These are phyloP conservation scores for Monodelphis domestica DNA, from an alignment of 2,797 vertebrate genomes.

Conservation along the genomic window DNA sequence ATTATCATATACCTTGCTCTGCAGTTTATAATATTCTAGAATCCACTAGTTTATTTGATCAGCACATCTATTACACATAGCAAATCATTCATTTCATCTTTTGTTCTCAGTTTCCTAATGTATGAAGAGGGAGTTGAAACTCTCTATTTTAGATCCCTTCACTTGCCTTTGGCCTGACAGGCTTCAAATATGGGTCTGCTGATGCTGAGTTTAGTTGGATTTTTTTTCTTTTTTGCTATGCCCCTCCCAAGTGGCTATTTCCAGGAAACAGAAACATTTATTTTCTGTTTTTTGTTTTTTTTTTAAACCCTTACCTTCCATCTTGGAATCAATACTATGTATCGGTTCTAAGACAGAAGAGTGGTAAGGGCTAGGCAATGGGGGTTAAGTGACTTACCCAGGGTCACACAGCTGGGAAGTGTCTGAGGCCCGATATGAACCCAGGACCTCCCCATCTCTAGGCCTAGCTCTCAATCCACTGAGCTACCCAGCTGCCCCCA, in stretches of 20 bases:
- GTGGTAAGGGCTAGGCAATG: no score
- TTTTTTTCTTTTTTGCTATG: neutral
- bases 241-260: neutral
- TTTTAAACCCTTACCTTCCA: no score
- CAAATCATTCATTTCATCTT: neutral
- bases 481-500: no score
- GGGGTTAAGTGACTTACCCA: no score
- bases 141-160: neutral
- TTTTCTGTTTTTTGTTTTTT: no score
- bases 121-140: rapidly evolving
- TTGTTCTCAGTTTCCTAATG: neutral
- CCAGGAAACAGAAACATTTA: neutral
- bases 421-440: no score
- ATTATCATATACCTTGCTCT: neutral
- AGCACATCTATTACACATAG: neutral
- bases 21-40: neutral
- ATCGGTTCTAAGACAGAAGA: no score
- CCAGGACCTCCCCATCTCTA: no score
- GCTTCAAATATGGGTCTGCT: neutral
- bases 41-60: neutral
- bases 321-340: no score
- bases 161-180: neutral
- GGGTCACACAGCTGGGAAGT: no score
- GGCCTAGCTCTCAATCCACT: no score
- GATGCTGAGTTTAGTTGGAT: neutral